Conservation (phyloP, 2,888 invertebrate genomes). For the Agrilus cyanescens region DNA sequence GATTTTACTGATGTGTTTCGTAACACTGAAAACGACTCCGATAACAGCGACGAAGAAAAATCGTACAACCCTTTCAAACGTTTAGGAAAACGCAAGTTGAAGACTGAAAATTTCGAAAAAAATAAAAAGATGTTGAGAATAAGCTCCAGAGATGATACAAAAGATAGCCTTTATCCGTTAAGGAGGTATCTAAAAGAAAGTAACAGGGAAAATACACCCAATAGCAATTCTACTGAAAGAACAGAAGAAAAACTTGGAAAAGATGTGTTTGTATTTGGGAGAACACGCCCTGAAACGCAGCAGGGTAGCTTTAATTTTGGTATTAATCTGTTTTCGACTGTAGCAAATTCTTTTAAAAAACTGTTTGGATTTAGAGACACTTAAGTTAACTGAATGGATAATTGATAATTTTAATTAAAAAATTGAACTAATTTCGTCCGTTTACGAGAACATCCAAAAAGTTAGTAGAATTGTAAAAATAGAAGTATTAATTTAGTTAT, state of each 20-base stretch:
- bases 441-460: too few relatives aligned
- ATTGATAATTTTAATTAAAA: too few relatives aligned
- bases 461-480: too few relatives aligned
- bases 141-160: conserved; percentile 1
- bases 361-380: conserved; percentile 13
- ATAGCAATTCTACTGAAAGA: not conserved
- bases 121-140: not conserved
- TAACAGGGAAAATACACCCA: not conserved
- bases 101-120: conserved; percentile 3
- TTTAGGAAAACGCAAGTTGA: conserved; percentile 8
- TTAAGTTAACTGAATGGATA: too few relatives aligned
- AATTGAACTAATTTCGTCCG: too few relatives aligned
- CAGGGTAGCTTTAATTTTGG: conserved; percentile 15
- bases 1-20: conserved; percentile 2
- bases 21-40: conserved; percentile 4
- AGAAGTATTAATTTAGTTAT: too few relatives aligned
- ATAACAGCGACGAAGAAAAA: conserved; percentile 3
- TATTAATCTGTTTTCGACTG: conserved; percentile 12
- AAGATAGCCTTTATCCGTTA: conserved; percentile 18
- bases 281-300: conserved; percentile 9
- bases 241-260: not conserved
- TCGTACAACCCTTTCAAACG: conserved; percentile 4
- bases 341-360: conserved; percentile 16
- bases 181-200: conserved; percentile 11
- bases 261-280: conserved; percentile 19